phyloP scores from a whole-genome alignment of 2,797 vertebrate genomes.

The Antennarius maculatus region DNA sequence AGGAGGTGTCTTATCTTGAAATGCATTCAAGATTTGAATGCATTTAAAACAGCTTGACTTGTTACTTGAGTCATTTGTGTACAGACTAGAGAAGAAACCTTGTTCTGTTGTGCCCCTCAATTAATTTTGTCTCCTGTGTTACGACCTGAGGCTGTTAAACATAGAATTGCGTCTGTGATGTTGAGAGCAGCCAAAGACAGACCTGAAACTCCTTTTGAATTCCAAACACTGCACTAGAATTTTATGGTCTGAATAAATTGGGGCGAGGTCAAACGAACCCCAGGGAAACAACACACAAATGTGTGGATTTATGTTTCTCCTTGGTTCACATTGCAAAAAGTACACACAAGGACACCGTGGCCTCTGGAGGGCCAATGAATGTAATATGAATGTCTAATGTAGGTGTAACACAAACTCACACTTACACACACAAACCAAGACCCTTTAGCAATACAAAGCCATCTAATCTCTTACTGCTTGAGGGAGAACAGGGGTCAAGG shows the following conservation, averaged over 20 bases:
- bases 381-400: slow-evolving; percentile 9
- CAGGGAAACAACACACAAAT: slow-evolving; percentile 46
- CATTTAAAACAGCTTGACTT: not conserved
- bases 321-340: slow-evolving; percentile 45
- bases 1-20: not conserved
- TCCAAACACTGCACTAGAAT: slow-evolving; percentile 26
- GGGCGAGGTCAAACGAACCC: slow-evolving; percentile 57
- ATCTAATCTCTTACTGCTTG: not conserved
- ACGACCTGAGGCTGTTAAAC: slow-evolving; percentile 1
- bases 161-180: slow-evolving; percentile 14
- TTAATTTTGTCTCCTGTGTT: not conserved
- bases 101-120: not conserved
- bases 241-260: slow-evolving; percentile 56
- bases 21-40: not conserved
- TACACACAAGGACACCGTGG: slow-evolving; percentile 39
- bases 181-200: not conserved
- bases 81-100: slow-evolving; percentile 3
- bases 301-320: slow-evolving; percentile 65
- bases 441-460: not conserved
- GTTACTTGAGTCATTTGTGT: slow-evolving; percentile 1
- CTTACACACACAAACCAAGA: slow-evolving; percentile 7
- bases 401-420: slow-evolving; percentile 5
- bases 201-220: slow-evolving; percentile 36
- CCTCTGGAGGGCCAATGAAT: slow-evolving; percentile 40
- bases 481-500: not conserved